Evolutionary conservation across 2,888 invertebrate genomes (phyloP).

Genomic region (Entomobrya multifasciata): DNA sequence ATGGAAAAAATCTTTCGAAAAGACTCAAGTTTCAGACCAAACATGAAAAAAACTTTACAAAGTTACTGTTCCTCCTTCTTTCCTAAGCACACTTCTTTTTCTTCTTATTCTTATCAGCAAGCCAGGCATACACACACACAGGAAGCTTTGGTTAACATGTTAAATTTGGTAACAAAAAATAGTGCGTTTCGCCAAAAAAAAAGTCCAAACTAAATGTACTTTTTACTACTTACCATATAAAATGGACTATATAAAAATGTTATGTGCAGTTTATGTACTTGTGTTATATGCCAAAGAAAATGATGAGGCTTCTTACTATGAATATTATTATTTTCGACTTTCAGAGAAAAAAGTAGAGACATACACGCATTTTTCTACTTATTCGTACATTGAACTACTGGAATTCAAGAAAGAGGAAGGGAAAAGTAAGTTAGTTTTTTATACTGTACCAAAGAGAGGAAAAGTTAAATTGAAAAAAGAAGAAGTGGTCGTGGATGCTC

Average conservation of each 20-base stretch:
- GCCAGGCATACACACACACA: too few species aligned
- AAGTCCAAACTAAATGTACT: slow-evolving; percentile 19
- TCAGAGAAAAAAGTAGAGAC: not conserved
- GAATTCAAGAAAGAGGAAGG: not conserved
- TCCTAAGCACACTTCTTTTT: not conserved
- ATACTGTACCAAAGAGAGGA: slow-evolving; percentile 1
- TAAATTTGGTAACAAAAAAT: too few species aligned
- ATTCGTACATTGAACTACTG: not conserved
- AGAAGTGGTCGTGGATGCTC: not conserved
- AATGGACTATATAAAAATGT: not conserved
- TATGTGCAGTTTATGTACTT: slow-evolving; percentile 12
- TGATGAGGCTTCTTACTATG: slow-evolving; percentile 4
- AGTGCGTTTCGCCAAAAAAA: not conserved
- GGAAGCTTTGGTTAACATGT: too few species aligned
- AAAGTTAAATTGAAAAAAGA: slow-evolving; percentile 21
- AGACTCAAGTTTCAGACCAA: too few species aligned
- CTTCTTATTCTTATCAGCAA: not conserved
- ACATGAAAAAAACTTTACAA: not conserved
- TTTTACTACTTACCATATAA: not conserved
- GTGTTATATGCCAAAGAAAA: not conserved
- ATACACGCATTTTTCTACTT: slow-evolving; percentile 1
- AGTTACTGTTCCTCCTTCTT: too few species aligned
- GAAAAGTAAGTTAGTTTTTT: slow-evolving; percentile 21
- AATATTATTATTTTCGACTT: slow-evolving; percentile 10
- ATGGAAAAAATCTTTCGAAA: not conserved